phyloP scores from a whole-genome alignment of 2,888 invertebrate genomes.

The Drosophila austrosaltans region DNA sequence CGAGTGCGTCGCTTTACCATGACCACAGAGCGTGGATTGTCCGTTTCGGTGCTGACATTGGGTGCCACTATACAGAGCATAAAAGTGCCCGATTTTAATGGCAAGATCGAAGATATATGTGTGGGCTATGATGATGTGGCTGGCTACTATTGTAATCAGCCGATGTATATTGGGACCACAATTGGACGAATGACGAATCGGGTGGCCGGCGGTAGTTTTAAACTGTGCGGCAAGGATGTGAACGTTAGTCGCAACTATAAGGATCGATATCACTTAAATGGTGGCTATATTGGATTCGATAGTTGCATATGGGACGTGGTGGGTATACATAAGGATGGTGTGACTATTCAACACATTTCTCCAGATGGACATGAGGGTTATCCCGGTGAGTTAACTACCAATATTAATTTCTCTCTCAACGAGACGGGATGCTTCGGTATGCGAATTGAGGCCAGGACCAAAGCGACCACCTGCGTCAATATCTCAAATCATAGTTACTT shows the following conservation, averaged over 20 bases:
- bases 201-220: conserved; percentile 89
- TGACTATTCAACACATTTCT: conserved; percentile 90
- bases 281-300: conserved; percentile 93
- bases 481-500: conserved; percentile 95
- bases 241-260: conserved; percentile 89
- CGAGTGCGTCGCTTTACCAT: conserved; percentile 80
- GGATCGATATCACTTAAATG: conserved; percentile 90
- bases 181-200: conserved; percentile 94
- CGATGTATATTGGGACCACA: conserved; percentile 94
- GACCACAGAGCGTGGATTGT: conserved; percentile 71
- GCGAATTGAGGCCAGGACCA: conserved; percentile 89
- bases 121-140: conserved; percentile 91
- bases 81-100: conserved; percentile 89
- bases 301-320: conserved; percentile 88
- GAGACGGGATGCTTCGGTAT: conserved; percentile 89
- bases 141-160: conserved; percentile 79
- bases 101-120: conserved; percentile 89
- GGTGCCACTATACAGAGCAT: conserved; percentile 92
- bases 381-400: conserved; percentile 91
- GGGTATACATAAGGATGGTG: conserved; percentile 78
- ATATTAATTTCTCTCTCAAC: conserved; percentile 89
- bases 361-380: conserved; percentile 93
- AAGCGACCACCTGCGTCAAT: conserved; percentile 93
- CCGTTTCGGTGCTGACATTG: conserved; percentile 76
- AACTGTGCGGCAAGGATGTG: conserved; percentile 87